These are phyloP conservation scores for Drosophila erecta DNA, from an alignment of 1,140 invertebrate species.

Conservation along the genomic window DNA sequence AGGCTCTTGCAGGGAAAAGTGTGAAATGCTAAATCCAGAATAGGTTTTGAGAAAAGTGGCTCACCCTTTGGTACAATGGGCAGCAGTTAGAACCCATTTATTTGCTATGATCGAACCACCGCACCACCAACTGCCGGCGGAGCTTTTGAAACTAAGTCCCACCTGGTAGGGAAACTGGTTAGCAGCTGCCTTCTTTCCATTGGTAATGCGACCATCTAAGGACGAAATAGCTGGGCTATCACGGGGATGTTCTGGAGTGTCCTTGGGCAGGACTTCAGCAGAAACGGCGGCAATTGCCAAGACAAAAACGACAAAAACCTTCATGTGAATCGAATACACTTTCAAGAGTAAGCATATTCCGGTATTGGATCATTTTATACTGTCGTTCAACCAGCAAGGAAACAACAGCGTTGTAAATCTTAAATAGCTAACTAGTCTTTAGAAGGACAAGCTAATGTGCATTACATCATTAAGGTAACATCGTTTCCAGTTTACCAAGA, in stretches of 20 bases:
- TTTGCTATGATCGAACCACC: slow-evolving; percentile 87
- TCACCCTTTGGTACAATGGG: slow-evolving; percentile 85
- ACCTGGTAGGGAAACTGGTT: slow-evolving; percentile 86
- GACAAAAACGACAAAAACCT: slow-evolving; percentile 41
- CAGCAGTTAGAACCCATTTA: slow-evolving; percentile 85
- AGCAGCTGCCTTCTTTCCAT: slow-evolving; percentile 56
- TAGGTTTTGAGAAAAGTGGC: not conserved
- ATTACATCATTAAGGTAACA: not conserved
- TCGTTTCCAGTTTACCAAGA: not conserved
- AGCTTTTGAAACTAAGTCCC: slow-evolving; percentile 74
- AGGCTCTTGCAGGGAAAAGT: slow-evolving; percentile 13
- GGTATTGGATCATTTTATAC: not conserved
- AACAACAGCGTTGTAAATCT: not conserved
- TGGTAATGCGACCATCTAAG: slow-evolving; percentile 64
- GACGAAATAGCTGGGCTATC: slow-evolving; percentile 14
- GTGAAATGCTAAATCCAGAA: not conserved
- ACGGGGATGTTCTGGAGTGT: slow-evolving; percentile 30
- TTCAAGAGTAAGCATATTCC: not conserved
- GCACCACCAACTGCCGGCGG: slow-evolving; percentile 85
- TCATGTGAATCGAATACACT: slow-evolving; percentile 34
- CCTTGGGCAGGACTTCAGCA: slow-evolving; percentile 7
- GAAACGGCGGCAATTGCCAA: slow-evolving; percentile 40
- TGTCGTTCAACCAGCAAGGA: not conserved
- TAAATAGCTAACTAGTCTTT: not conserved
- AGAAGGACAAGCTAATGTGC: not conserved